Conservation (phyloP, 2,797 vertebrate species). For the Myiothlypis chrysogaster region DNA sequence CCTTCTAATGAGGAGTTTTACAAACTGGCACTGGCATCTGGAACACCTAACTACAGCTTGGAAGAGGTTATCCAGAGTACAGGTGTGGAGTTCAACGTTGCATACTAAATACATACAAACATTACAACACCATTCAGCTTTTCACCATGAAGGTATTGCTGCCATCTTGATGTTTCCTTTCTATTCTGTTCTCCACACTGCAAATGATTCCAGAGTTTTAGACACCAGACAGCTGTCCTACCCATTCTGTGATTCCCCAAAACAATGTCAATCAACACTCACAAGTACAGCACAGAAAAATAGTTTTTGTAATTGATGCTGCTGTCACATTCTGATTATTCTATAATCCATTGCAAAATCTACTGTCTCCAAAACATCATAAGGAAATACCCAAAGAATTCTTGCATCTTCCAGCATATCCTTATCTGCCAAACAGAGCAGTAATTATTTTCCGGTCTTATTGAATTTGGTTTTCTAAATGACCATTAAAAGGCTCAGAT, state of each 20-base stretch:
- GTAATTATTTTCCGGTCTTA: constrained; percentile 47
- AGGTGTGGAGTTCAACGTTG: neutral
- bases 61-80: neutral
- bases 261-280: neutral
- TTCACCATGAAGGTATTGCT: neutral
- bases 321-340: neutral
- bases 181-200: neutral
- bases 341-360: neutral
- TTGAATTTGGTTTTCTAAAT: constrained; percentile 40
- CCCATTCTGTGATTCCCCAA: neutral
- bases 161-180: neutral
- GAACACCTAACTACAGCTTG: neutral
- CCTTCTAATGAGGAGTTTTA: neutral
- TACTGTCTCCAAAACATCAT: neutral
- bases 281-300: neutral
- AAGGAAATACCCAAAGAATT: constrained; percentile 22
- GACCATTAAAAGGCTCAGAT: constrained; percentile 10
- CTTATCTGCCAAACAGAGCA: constrained; percentile 25
- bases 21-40: neutral
- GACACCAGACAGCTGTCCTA: neutral
- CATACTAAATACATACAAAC: neutral
- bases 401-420: constrained; percentile 10
- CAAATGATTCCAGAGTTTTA: neutral
- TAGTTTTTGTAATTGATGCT: neutral
- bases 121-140: neutral